A percentile compares a stretch with the other conserved stretches of the same genome.
Evolutionary conservation across 1,140 invertebrate genomes (phyloP).

Genomic region (Asobara japonica): DNA sequence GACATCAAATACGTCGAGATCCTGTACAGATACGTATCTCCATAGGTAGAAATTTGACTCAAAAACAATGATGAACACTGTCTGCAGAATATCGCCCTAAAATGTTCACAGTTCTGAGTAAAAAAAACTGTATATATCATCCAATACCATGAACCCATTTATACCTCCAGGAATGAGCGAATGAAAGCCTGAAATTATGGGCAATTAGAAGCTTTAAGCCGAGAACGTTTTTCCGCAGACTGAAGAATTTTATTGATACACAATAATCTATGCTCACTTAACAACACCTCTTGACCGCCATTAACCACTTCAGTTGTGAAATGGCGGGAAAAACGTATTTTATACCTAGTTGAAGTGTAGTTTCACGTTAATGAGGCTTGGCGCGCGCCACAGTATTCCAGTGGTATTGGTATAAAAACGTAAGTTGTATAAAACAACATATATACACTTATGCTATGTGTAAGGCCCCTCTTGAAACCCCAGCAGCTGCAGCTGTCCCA

Average conservation of each 20-base stretch:
- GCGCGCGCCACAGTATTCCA: slow-evolving; percentile 43
- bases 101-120: too few species aligned
- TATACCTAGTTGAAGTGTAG: slow-evolving; percentile 36
- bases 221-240: background rate
- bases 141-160: too few species aligned
- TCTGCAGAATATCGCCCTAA: too few species aligned
- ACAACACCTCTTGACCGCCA: background rate
- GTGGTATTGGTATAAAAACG: slow-evolving; percentile 10
- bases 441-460: slow-evolving; percentile 5
- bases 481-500: slow-evolving; percentile 57
- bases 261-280: background rate
- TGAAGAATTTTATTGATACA: background rate
- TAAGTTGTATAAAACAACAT: background rate
- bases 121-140: too few species aligned
- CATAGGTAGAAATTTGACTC: too few species aligned
- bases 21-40: too few species aligned
- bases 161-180: too few species aligned
- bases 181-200: too few species aligned
- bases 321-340: background rate
- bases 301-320: background rate
- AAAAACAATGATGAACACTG: too few species aligned
- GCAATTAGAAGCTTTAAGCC: too few species aligned
- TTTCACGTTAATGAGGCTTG: slow-evolving; percentile 52
- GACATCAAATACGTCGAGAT: too few species aligned
- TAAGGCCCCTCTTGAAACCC: slow-evolving; percentile 37